Evolutionary conservation across 2,888 invertebrate species (phyloP), one percentile per base, ranked within the genome.

Genomic region (Aporophyla lueneburgensis): DNA sequence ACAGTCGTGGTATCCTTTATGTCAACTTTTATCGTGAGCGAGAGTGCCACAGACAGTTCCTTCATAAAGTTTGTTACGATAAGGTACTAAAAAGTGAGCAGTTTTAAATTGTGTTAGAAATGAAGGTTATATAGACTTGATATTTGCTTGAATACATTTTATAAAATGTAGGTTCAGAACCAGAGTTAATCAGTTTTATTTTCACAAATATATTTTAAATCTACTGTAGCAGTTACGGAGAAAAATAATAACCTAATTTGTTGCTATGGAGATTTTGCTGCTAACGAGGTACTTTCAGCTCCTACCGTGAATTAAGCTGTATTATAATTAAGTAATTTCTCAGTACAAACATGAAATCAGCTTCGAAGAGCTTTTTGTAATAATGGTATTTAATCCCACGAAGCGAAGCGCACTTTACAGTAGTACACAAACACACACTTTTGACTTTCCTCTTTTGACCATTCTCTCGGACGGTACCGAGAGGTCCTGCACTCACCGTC

Each of bases 21-120:
- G n/a, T 71, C 75, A 86, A 84, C 66, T 75, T 76, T 62, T 84
- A 79, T 67, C 63, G 66, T 65, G 81, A 80, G 63, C 73, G 56
- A 61, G 62, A 62, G 62, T 43, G 65, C 5, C 61, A 56, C 62
- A 65, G 74, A 74, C 73, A 73, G 53, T 54, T 67, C 43, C 14
- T 33, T 61, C 43, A 21, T 73, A 73, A 49, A 58, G 16, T 54
- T 9, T n/a, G 27, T 43, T 49, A 49, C 40, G 21, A 54, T 2
- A 46, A 0, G 43, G 10, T 54, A 43, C 10, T 78, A 62, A 78
- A 56, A 74, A 58, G 49, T 61, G 27, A 33, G 40, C n/a, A 33
- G 61, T 67, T 78, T 71, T 51, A 24, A 58, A 56, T 58, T 56
- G 33, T 61, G 9, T 51, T 40, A 14, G 10, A 65, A 62, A 49